phyloP scores from a whole-genome alignment of 2,888 invertebrate genomes.

The Netelia fuscicornis region DNA sequence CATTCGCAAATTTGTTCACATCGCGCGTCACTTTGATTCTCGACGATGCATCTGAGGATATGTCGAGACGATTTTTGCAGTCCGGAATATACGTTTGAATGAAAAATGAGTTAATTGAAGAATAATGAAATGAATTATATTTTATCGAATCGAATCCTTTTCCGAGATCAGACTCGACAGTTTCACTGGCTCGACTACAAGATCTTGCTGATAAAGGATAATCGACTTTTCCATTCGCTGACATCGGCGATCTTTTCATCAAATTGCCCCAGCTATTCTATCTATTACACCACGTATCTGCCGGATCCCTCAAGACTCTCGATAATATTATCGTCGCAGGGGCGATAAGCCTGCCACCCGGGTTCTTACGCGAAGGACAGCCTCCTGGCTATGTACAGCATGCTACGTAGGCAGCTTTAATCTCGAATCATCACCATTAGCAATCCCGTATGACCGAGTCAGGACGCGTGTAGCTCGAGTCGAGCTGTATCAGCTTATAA shows the following conservation, averaged over 20 bases:
- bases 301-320: constrained; percentile 51
- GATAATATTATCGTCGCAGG: constrained; percentile 47
- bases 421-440: constrained; percentile 59
- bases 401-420: background rate
- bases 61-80: background rate
- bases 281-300: constrained; percentile 13
- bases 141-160: constrained; percentile 20
- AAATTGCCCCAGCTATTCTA: constrained; percentile 68
- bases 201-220: background rate
- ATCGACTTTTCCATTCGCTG: background rate
- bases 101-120: background rate
- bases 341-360: constrained; percentile 32
- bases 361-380: constrained; percentile 36
- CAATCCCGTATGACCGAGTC: constrained; percentile 49
- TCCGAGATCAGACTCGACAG: constrained; percentile 7
- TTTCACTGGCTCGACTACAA: background rate
- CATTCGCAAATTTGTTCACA: background rate
- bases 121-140: background rate
- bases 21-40: background rate
- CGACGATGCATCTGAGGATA: background rate
- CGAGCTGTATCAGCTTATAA: constrained; percentile 1
- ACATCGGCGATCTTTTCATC: constrained; percentile 22
- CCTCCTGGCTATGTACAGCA: background rate
- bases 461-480: constrained; percentile 30
- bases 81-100: background rate